These are phyloP conservation scores for Sphaerophoria rueppellii DNA, from an alignment of 2,888 invertebrate species.

Conservation along the genomic window DNA sequence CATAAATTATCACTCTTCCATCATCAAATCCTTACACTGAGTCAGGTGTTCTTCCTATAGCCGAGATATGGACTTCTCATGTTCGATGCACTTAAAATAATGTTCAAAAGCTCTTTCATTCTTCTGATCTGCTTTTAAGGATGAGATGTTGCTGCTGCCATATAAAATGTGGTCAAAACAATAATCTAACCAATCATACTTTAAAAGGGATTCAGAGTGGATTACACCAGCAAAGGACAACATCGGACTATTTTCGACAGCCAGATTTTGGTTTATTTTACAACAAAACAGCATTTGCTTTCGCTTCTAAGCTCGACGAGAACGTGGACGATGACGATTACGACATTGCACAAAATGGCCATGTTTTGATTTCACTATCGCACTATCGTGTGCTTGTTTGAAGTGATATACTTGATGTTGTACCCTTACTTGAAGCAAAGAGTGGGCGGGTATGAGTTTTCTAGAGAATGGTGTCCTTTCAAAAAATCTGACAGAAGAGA, in stretches of 20 bases:
- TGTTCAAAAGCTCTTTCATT: constrained; percentile 36
- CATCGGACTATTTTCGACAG: constrained; percentile 25
- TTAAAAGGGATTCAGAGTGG: constrained; percentile 65
- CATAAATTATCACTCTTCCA: constrained; percentile 60
- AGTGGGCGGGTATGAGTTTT: constrained; percentile 13
- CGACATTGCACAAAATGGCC: constrained; percentile 37
- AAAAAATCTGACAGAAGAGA: constrained; percentile 6
- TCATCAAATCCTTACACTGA: not conserved
- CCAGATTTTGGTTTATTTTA: constrained; percentile 11
- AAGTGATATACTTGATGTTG: constrained; percentile 27
- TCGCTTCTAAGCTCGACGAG: not conserved
- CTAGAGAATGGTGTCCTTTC: constrained; percentile 27
- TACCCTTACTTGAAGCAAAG: not conserved
- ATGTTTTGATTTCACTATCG: constrained; percentile 61
- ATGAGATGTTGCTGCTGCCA: not conserved
- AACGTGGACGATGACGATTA: not conserved
- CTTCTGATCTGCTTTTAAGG: constrained; percentile 55
- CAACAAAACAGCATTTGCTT: constrained; percentile 31
- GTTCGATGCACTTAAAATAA: constrained; percentile 68
- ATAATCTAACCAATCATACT: constrained; percentile 71
- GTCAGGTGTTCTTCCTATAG: constrained; percentile 22
- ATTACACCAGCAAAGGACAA: constrained; percentile 55
- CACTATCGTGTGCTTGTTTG: not conserved
- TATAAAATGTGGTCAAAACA: constrained; percentile 56
- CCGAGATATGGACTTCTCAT: constrained; percentile 57